Evolutionary conservation across 92 coral and sea anemone species (phyloP).

Genomic region (Porites divaricata): DNA sequence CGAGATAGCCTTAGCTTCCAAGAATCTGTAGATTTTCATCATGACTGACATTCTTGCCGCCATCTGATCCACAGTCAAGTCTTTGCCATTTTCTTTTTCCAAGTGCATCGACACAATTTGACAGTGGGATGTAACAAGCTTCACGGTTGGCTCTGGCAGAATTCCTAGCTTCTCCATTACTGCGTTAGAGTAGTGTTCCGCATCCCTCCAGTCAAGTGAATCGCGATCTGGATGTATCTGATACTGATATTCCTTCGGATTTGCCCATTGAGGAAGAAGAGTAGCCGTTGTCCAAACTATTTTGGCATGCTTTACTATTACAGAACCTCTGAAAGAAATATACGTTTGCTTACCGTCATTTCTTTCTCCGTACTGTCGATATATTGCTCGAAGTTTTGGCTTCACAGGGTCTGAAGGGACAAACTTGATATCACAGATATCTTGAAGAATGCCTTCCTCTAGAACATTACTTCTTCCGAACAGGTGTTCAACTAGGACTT

Average conservation of each 20-base stretch:
- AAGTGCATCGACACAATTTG: constrained; percentile 55
- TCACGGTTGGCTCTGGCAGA: constrained; percentile 49
- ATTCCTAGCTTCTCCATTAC: neutral
- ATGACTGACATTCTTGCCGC: constrained; percentile 26
- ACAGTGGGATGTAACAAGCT: constrained; percentile 63
- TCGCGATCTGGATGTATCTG: too few species aligned
- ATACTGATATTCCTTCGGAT: constrained; percentile 35
- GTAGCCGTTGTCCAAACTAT: constrained; percentile 66
- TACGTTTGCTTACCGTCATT: constrained; percentile 21
- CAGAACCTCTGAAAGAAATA: constrained; percentile 60
- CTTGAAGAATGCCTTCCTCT: constrained; percentile 23
- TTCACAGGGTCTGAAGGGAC: constrained; percentile 21
- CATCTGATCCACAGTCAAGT: neutral
- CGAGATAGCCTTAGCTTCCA: constrained; percentile 3
- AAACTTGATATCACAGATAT: constrained; percentile 44
- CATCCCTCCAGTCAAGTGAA: neutral
- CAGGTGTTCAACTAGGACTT: constrained; percentile 39
- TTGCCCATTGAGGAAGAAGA: constrained; percentile 53
- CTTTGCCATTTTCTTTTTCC: constrained; percentile 3
- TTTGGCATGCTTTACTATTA: neutral
- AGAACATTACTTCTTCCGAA: constrained; percentile 16
- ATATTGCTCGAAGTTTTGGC: constrained; percentile 17
- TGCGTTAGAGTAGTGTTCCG: neutral
- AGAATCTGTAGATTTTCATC: constrained; percentile 58
- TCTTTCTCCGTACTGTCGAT: constrained; percentile 33